Evolutionary conservation across 2,113 vertebrate genomes (phyloP), one percentile per base, ranked within the genome.

Genomic region (Crotalus tigris): DNA sequence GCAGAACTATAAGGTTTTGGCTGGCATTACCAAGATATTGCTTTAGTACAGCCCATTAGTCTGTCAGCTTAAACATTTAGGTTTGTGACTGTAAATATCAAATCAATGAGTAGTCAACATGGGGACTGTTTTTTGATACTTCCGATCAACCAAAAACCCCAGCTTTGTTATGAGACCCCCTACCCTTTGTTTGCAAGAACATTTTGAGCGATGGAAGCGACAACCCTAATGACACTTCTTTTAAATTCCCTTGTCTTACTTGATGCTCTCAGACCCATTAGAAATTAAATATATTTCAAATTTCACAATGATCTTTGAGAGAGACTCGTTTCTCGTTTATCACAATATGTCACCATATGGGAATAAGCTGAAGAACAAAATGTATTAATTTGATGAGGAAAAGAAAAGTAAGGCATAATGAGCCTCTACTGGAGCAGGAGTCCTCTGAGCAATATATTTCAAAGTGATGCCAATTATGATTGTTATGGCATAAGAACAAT

Each of bases 291-390:
- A n/a, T 46, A 46, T 54, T 64, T 46, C 1, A 81, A 93, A 91
- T 11, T 3, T 61, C 92, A 87, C 88, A 55, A 26, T 92, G 5
- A 87, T 88, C 69, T 23, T 85, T 89, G 53, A 85, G 49, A 85
- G 49, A 93, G 49, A 91, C 2, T 59, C 17, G 61, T 90, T 91
- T 86, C 90, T 88, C 2, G 92, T 92, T 92, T 46, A 64, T 29
- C 55, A 61, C 7, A 92, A 89, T 6, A 91, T 7, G 61, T 4
- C 13, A 89, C 49, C 1, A 94, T 92, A 93, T 0, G 0, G 19
- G 5, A 94, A 92, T 21, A 94, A 87, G 91, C 46, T 54, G 88
- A 58, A 93, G 93, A 7, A 89, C 23, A 94, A 94, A 89, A 61
- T 3, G 90, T 24, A 90, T 93, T 86, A 44, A 81, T 88, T 61